These are phyloP conservation scores for Drosophila borborema DNA, from an alignment of 2,888 invertebrate genomes.

Conservation along the genomic window DNA sequence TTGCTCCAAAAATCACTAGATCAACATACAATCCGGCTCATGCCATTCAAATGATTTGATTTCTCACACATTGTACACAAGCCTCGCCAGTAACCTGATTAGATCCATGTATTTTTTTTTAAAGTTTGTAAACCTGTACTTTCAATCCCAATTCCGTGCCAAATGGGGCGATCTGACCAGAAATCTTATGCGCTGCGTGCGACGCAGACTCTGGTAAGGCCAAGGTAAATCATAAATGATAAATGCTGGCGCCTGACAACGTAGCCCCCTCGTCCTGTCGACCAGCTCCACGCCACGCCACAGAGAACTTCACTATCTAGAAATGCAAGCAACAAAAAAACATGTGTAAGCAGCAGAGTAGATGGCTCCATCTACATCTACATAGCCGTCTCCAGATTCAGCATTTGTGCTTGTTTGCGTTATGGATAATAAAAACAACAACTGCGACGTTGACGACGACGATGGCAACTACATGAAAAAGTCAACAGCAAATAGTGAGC, in stretches of 20 bases:
- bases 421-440: conserved; percentile 67
- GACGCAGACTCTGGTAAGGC: conserved; percentile 16
- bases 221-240: conserved; percentile 69
- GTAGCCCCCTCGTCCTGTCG: neutral
- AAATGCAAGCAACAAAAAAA: conserved; percentile 38
- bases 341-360: conserved; percentile 65
- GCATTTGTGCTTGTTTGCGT: conserved; percentile 70
- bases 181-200: neutral
- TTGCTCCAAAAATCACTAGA: conserved; percentile 29
- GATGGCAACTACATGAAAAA: conserved; percentile 73
- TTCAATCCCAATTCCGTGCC: conserved; percentile 9
- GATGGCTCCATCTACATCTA: conserved; percentile 24
- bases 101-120: conserved; percentile 1
- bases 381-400: conserved; percentile 15
- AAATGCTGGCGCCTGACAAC: conserved; percentile 59
- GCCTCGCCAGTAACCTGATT: neutral
- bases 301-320: neutral
- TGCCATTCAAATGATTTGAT: neutral
- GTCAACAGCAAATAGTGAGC: conserved; percentile 75
- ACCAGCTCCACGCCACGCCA: neutral
- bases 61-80: neutral
- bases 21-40: neutral
- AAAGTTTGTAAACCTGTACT: conserved; percentile 1
- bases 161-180: conserved; percentile 14
- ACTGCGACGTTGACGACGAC: conserved; percentile 45